Conservation (phyloP, 2,113 vertebrate genomes). For the Mirounga angustirostris region DNA sequence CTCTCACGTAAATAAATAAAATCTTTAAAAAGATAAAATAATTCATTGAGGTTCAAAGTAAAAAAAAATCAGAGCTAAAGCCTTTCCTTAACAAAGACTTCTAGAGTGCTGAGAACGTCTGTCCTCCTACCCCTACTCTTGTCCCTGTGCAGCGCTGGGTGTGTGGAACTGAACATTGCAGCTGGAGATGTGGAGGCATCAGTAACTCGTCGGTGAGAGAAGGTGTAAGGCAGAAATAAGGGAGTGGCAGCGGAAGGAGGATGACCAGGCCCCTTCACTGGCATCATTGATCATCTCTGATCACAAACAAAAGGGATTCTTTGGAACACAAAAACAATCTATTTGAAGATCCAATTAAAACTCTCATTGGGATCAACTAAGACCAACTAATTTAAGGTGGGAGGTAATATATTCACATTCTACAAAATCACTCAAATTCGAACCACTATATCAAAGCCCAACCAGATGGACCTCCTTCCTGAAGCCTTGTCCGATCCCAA, state of each 20-base stretch:
- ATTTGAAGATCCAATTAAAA: background rate
- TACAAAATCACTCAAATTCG: background rate
- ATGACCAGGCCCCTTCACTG: rapidly evolving
- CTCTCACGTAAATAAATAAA: background rate
- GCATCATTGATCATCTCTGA: background rate
- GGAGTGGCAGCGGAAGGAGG: rapidly evolving
- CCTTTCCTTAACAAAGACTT: background rate
- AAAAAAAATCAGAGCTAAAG: background rate
- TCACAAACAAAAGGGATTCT: background rate
- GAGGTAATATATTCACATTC: background rate
- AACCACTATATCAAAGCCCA: no score
- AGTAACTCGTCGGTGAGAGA: rapidly evolving
- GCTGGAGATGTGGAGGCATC: rapidly evolving
- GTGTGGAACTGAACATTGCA: rapidly evolving
- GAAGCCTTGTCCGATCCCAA: background rate
- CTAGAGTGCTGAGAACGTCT: background rate
- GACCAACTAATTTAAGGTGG: background rate
- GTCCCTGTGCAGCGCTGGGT: rapidly evolving
- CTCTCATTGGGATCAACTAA: background rate
- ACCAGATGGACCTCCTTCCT: no score
- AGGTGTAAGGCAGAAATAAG: background rate
- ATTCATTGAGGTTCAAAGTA: background rate
- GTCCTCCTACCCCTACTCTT: background rate
- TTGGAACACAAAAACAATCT: background rate
- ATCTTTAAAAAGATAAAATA: background rate